phyloP scores from a whole-genome alignment of 2,888 invertebrate genomes.

The Eristalis tenax region DNA sequence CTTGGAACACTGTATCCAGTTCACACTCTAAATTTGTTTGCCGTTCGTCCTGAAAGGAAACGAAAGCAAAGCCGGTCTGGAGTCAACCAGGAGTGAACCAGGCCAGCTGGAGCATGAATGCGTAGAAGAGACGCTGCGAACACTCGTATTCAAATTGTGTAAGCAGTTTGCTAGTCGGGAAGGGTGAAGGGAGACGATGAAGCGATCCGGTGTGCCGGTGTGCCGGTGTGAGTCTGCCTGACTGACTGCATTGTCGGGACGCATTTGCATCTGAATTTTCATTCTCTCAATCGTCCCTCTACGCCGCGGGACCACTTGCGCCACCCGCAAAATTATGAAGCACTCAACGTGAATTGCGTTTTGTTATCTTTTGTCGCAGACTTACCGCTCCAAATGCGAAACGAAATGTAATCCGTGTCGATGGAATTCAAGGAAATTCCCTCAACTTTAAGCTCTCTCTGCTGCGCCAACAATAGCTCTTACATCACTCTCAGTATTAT shows the following conservation, averaged over 20 bases:
- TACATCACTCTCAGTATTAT: neutral
- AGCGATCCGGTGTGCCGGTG: neutral
- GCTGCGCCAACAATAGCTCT: neutral
- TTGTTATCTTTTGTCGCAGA: constrained; percentile 29
- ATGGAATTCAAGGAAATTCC: neutral
- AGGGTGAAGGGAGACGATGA: neutral
- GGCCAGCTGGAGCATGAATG: neutral
- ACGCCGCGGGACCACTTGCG: neutral
- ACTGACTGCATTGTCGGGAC: neutral
- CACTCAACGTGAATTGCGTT: constrained; percentile 34
- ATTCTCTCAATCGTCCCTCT: neutral
- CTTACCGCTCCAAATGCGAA: constrained; percentile 7
- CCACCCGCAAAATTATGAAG: constrained; percentile 25
- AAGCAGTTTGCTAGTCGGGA: neutral
- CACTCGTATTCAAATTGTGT: neutral
- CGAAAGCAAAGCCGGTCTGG: neutral
- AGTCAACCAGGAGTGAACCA: neutral
- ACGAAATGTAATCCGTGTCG: constrained; percentile 4
- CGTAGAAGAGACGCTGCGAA: neutral
- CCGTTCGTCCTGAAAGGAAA: neutral
- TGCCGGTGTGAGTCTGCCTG: neutral
- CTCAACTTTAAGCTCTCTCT: neutral
- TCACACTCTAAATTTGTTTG: neutral
- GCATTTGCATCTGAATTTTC: neutral
- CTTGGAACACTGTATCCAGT: no score